Evolutionary conservation across 1,140 invertebrate genomes (phyloP).

Genomic region (Drosophila pruinosa): DNA sequence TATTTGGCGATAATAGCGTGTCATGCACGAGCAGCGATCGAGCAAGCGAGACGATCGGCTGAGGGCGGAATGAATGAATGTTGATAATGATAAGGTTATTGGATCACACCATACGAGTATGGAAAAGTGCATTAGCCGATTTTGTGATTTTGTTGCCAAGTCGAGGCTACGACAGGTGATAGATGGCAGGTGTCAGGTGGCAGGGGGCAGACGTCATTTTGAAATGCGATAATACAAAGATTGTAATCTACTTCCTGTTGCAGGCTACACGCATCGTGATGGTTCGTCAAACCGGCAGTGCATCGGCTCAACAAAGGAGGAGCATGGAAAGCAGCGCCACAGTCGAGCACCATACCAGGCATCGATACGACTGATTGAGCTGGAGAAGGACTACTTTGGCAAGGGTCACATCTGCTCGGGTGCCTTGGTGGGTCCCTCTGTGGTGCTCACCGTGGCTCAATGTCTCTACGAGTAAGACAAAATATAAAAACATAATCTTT

Average conservation of each 20-base stretch:
- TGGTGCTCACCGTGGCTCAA: conserved; percentile 83
- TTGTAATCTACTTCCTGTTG: neutral
- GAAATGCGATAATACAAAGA: conserved; percentile 4
- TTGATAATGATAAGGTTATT: conserved; percentile 23
- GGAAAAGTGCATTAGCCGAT: conserved; percentile 7
- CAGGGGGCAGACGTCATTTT: neutral
- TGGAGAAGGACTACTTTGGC: conserved; percentile 66
- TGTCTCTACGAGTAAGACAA: conserved; percentile 79
- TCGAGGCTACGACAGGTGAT: neutral
- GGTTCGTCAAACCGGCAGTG: conserved; percentile 21
- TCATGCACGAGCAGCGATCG: too few species aligned
- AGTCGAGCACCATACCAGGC: conserved; percentile 64
- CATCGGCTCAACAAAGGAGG: conserved; percentile 21
- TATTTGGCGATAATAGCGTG: neutral
- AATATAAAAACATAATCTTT: neutral
- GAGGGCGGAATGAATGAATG: neutral
- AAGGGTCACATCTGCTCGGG: conserved; percentile 82
- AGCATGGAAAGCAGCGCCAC: neutral
- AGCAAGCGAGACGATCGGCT: conserved; percentile 12
- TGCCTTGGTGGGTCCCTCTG: conserved; percentile 77
- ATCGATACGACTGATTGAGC: conserved; percentile 59
- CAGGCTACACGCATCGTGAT: conserved; percentile 54
- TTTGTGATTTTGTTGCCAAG: conserved; percentile 24
- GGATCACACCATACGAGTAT: conserved; percentile 30
- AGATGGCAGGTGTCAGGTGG: neutral